Evolutionary conservation across 2,113 vertebrate species (phyloP).

Genomic region (Mus spicilegus): DNA sequence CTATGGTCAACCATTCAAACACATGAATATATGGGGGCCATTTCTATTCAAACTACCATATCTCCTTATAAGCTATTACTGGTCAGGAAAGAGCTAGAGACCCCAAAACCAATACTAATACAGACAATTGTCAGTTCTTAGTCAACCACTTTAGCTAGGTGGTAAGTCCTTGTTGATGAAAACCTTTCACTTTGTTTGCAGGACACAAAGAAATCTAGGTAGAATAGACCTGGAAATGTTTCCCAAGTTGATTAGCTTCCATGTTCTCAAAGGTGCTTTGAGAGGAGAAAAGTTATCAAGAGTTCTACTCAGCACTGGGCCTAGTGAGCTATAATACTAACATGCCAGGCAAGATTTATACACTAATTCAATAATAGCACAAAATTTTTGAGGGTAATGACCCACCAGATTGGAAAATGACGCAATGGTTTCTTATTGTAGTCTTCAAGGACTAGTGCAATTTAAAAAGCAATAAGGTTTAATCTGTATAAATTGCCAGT

Average conservation of each 20-base stretch:
- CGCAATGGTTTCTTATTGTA: neutral
- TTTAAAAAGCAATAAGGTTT: constrained; percentile 5
- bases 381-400: neutral
- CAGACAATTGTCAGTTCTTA: neutral
- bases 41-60: neutral
- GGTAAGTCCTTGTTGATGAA: neutral
- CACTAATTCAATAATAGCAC: neutral
- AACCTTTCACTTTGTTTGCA: neutral
- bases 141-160: neutral
- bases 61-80: neutral
- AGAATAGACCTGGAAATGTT: neutral
- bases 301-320: neutral
- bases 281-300: neutral
- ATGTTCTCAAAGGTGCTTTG: neutral
- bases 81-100: neutral
- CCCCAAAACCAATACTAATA: neutral
- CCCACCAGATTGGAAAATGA: neutral
- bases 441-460: neutral
- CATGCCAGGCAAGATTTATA: neutral
- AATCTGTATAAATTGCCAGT: neutral
- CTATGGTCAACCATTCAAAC: neutral
- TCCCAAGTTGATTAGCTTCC: neutral
- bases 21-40: neutral
- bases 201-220: neutral
- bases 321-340: neutral